Base-by-base conservation (phyloP, 2,888 invertebrate genomes). In the Caenorhabditis virilis region DNA sequence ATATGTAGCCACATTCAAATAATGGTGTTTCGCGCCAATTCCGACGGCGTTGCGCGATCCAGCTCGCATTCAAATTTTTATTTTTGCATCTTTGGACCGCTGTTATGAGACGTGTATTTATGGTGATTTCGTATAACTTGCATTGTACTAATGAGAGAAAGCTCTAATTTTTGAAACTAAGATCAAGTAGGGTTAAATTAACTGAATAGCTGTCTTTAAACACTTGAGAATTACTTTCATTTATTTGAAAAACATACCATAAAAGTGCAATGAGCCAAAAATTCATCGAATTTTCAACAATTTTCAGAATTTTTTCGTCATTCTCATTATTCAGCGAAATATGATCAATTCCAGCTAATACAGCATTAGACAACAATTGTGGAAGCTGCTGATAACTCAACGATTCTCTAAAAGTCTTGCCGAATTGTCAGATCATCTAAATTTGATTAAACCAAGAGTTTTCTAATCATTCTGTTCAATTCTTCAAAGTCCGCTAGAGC, bases 401-500 rank as follows among this genome's bases (percentile, higher is more conserved):
- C 13, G 57, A 53, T 20, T 18, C 43, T 7, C 63, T 49, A 22
- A 63, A 54, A 25, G 58, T 46, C 27, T 41, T 23, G 13, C 63
- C n/a, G 33, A 13, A 63, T 23, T 13, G 30, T n/a, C 9, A 38
- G 15, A 13, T 63, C 63, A 26, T 56, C 25, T 13, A 49, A 25
- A 7, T 52, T 42, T 5, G 9, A 22, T 2, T 9, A 22, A 7
- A 52, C 15, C 45, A 65, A 30, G 1, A 45, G 39, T 46, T 56
- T 60, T 16, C 65, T 51, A 41, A 65, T 35, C 26, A 65, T n/a
- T 20, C 65, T 30, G 25, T 65, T 65, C 39, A 52, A 46, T 48
- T 65, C 65, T 38, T 65, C 65, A 23, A 65, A 39, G 20, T 59
- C 65, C 9, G 60, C 42, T n/a, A 65, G 30, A 15, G 56, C 52